A percentile compares a stretch with the other conserved stretches of the same genome.
Conservation (phyloP, 2,797 vertebrate species). For the Lacerta bilineata region DNA sequence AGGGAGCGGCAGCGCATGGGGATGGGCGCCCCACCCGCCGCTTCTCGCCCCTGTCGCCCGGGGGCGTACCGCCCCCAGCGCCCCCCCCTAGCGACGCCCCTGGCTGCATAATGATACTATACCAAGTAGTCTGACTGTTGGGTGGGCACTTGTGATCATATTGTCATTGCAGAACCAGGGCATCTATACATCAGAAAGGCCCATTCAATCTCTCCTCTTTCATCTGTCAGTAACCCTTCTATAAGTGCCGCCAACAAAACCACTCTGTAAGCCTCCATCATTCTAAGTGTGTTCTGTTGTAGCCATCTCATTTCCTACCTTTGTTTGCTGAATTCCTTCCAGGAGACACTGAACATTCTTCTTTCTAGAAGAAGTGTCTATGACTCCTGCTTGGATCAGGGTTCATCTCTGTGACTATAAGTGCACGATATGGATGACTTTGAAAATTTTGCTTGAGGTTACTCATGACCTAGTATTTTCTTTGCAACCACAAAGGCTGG, state of each 20-base stretch:
- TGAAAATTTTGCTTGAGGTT: not conserved
- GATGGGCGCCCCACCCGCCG: no score
- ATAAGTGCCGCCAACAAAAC: not conserved
- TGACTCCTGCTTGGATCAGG: not conserved
- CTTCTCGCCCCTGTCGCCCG: no score
- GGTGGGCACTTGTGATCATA: not conserved
- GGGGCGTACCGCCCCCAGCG: no score
- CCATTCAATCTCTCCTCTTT: not conserved
- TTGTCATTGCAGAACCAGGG: not conserved
- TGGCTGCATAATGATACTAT: not conserved
- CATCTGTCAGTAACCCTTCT: not conserved
- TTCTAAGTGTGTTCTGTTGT: not conserved
- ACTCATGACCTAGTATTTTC: not conserved
- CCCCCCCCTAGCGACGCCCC: no score
- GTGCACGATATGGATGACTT: not conserved
- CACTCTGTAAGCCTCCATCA: not conserved
- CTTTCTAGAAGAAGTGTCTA: not conserved
- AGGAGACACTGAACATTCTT: no score
- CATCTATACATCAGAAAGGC: not conserved
- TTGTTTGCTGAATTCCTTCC: not conserved
- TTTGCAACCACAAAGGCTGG: not conserved
- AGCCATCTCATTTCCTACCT: not conserved
- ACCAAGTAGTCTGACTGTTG: not conserved
- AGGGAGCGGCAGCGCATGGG: no score
- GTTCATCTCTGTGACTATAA: not conserved